phyloP scores from a whole-genome alignment of 2,113 vertebrate species.

The Peucedramus taeniatus region DNA sequence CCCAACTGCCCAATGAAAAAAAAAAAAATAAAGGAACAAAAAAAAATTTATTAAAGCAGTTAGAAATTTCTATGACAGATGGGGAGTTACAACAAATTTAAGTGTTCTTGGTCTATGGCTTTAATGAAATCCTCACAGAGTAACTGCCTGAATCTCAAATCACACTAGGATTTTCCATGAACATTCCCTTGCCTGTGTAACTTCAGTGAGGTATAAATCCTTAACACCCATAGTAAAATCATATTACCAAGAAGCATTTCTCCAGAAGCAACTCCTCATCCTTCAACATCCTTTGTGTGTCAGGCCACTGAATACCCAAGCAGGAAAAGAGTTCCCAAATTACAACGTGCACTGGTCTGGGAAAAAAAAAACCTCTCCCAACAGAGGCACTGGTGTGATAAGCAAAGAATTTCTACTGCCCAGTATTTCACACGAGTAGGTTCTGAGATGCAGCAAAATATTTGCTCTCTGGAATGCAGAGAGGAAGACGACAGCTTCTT shows the following conservation, averaged over 20 bases:
- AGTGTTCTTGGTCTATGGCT: neutral
- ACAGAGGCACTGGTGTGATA: neutral
- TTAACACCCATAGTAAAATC: neutral
- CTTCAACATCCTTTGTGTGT: neutral
- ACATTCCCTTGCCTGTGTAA: neutral
- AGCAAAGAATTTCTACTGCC: constrained; percentile 12
- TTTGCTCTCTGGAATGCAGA: constrained; percentile 31
- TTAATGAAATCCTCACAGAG: neutral
- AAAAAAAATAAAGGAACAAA: neutral
- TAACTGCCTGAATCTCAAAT: neutral
- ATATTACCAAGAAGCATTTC: neutral
- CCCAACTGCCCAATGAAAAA: neutral
- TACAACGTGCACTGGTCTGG: neutral
- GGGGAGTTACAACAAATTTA: neutral
- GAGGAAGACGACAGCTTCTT: constrained; percentile 13
- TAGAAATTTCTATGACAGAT: neutral
- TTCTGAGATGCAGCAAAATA: constrained; percentile 12
- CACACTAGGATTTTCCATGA: neutral
- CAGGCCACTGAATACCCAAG: neutral
- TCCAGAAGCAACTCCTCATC: neutral
- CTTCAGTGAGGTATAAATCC: neutral
- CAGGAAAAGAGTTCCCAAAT: neutral
- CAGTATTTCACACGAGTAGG: constrained; percentile 9
- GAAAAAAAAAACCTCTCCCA: neutral
- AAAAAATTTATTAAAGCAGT: neutral